Evolutionary conservation across 2,888 invertebrate species (phyloP), one percentile per base, ranked within the genome.

Genomic region (Hyposoter didymator): DNA sequence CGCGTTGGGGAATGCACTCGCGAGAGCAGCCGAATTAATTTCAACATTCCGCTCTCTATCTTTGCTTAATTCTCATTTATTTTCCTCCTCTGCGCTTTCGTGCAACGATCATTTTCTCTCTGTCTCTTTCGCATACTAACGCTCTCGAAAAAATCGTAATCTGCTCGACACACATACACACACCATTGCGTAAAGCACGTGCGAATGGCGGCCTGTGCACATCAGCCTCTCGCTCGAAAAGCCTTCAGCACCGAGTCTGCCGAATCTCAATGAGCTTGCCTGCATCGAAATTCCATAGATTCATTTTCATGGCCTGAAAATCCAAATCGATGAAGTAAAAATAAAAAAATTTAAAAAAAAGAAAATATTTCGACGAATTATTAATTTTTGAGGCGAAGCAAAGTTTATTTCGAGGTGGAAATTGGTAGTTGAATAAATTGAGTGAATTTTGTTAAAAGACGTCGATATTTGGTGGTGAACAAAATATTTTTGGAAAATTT

Each of bases 251-350:
- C 52, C 80, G 70, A 67, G 82, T 78, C n/a, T n/a, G 45, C 82
- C 84, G 87, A 88, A 88, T 89, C 87, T 87, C 88, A 89, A 90
- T 90, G 89, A 90, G 89, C 89, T 89, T 88, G 90, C 88, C 89
- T 89, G 90, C 88, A 84, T 88, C 88, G 88, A 90, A 90, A 89
- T 90, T 89, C 85, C 67, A 82, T 85, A 67, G 39, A 82, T 85
- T 82, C 12, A 32, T 39, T 72, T 73, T 22, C 52, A 39, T 49
- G 28, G 43, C 35, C 32, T 47, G 12, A 35, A 70, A 52, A 72
- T 78, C 39, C 17, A 22, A 19, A 2, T 17, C 6, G n/a, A 69
- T 55, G n/a, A 66, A 59, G n/a, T 22, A 28, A 28, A 66, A 59
- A 22, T 22, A 28, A 69, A 78, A 2, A 12, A 28, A 28, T 28